phyloP scores from a whole-genome alignment of 2,113 vertebrate species.

The Sphaerodactylus townsendi region DNA sequence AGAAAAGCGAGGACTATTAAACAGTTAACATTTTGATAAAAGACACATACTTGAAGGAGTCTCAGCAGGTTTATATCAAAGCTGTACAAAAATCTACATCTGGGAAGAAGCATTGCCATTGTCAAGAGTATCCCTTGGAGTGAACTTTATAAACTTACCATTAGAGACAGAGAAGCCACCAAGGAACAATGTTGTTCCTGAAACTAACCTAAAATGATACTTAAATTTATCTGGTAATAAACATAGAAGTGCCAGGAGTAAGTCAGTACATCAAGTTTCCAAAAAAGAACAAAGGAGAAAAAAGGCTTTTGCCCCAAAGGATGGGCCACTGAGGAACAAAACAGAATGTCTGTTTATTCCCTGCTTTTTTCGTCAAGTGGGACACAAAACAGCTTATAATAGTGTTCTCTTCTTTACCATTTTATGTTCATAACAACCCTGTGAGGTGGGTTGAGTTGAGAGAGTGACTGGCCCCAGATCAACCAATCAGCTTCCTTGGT shows the following conservation, averaged over 20 bases:
- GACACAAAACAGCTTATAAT: no score
- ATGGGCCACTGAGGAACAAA: not conserved
- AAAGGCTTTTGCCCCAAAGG: not conserved
- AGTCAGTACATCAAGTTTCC: constrained; percentile 27
- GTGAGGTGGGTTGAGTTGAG: no score
- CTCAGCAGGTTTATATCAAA: constrained; percentile 64
- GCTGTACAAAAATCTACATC: constrained; percentile 59
- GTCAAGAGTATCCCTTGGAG: constrained; percentile 58
- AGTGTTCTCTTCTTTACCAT: no score
- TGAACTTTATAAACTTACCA: constrained; percentile 50
- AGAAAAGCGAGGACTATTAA: constrained; percentile 60
- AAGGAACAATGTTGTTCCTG: constrained; percentile 49
- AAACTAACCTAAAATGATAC: constrained; percentile 58
- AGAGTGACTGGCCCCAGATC: no score
- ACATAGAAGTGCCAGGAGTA: constrained; percentile 43
- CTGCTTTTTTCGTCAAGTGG: no score
- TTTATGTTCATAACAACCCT: no score
- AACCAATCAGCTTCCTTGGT: no score
- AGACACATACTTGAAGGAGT: constrained; percentile 26
- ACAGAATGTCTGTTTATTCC: no score
- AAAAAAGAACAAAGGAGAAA: no score
- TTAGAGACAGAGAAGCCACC: constrained; percentile 57
- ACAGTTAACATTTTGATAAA: constrained; percentile 47
- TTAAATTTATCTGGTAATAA: constrained; percentile 45
- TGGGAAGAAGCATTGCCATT: constrained; percentile 58